These are phyloP conservation scores for Panagrolaimus sp. DNA, from an alignment of 1,140 invertebrate genomes.

Conservation along the genomic window DNA sequence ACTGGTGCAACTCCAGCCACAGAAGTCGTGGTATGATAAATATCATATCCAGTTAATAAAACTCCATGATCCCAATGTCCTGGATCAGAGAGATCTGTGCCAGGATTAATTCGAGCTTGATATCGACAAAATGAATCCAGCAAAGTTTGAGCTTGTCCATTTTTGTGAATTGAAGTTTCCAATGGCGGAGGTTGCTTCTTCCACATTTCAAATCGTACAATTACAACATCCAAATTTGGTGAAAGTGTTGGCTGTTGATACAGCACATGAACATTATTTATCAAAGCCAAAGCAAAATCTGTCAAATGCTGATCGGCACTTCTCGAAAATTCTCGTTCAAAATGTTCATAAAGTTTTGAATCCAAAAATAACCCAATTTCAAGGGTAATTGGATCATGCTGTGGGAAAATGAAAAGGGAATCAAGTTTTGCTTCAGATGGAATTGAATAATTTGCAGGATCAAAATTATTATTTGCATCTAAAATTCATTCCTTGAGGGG, in stretches of 20 bases:
- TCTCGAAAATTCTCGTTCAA: conserved; percentile 46
- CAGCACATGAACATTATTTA: conserved; percentile 58
- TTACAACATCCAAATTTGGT: conserved; percentile 58
- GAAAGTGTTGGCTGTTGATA: conserved; percentile 57
- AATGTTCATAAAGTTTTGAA: conserved; percentile 56
- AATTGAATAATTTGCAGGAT: conserved; percentile 51
- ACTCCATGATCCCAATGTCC: conserved; percentile 65
- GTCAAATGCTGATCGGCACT: conserved; percentile 58
- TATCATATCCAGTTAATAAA: conserved; percentile 62
- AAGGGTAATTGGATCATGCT: conserved; percentile 58
- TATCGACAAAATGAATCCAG: conserved; percentile 57
- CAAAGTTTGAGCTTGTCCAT: conserved; percentile 58
- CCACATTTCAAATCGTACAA: conserved; percentile 59
- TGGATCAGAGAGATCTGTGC: conserved; percentile 55
- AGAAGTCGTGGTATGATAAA: conserved; percentile 57
- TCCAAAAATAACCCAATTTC: conserved; percentile 58
- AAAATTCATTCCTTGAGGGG: neutral
- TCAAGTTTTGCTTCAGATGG: conserved; percentile 53
- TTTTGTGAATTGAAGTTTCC: conserved; percentile 55
- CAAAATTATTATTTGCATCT: neutral
- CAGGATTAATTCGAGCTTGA: conserved; percentile 58
- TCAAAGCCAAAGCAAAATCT: conserved; percentile 56
- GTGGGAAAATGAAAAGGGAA: conserved; percentile 59
- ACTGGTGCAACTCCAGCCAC: conserved; percentile 58
- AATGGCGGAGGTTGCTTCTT: conserved; percentile 51